phyloP scores from a whole-genome alignment of 2,888 invertebrate species.

The Fragum whitleyi region DNA sequence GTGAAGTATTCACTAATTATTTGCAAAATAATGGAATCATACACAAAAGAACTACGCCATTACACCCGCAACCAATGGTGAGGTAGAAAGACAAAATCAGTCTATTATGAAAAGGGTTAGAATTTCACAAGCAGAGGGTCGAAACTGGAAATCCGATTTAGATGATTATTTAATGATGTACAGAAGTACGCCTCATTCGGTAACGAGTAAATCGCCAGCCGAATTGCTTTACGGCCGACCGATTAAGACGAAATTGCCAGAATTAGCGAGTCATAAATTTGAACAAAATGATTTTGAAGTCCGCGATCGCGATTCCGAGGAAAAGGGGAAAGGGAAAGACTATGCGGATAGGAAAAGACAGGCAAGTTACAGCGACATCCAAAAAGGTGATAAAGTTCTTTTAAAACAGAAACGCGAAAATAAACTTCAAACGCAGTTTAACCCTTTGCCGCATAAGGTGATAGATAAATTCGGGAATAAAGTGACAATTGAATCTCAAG shows the following conservation, averaged over 20 bases:
- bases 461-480: no score
- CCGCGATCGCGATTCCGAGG: conserved; percentile 25
- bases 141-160: not conserved
- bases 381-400: conserved; percentile 30
- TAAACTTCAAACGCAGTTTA: no score
- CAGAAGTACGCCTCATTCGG: not conserved
- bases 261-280: not conserved
- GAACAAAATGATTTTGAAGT: conserved; percentile 4
- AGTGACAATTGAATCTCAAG: no score
- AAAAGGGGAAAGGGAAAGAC: conserved; percentile 33
- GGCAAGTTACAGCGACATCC: conserved; percentile 15
- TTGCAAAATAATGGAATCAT: not conserved
- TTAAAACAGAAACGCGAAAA: no score
- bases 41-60: not conserved
- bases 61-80: not conserved
- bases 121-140: not conserved
- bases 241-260: conserved; percentile 16
- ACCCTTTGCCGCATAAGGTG: no score
- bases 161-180: not conserved
- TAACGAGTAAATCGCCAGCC: not conserved
- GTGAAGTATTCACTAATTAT: not conserved
- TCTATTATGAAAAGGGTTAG: not conserved
- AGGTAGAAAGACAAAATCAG: not conserved
- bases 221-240: not conserved
- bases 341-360: conserved; percentile 29